Percentiles rank a stretch among this genome's conserved stretches.
These are phyloP conservation scores for Pyrochroa serraticornis DNA, from an alignment of 2,888 invertebrate species.

Conservation along the genomic window DNA sequence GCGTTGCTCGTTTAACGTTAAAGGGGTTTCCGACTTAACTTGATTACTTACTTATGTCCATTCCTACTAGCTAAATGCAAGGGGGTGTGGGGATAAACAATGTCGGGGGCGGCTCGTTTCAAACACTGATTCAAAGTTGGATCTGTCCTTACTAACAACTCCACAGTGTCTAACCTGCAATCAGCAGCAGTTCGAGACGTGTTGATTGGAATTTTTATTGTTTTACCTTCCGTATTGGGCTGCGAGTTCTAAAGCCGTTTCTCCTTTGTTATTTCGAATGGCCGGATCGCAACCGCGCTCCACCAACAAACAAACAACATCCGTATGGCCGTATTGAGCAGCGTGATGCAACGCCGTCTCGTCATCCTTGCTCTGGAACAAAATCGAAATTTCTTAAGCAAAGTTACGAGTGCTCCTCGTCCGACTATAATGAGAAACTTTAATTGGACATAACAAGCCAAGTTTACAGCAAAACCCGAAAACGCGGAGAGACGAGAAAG, in stretches of 20 bases:
- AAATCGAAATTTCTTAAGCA: constrained; percentile 1
- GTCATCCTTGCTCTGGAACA: constrained; percentile 79
- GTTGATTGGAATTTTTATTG: neutral
- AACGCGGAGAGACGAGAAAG: neutral
- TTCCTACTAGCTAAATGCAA: constrained; percentile 93
- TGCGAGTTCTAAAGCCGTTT: constrained; percentile 92
- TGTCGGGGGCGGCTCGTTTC: constrained; percentile 62
- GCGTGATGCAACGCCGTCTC: constrained; percentile 94
- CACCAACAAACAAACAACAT: constrained; percentile 81
- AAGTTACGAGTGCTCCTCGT: neutral
- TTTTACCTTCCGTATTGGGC: constrained; percentile 85
- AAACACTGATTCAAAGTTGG: constrained; percentile 81
- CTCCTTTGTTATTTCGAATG: constrained; percentile 84
- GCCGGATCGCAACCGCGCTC: constrained; percentile 87
- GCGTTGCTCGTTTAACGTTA: constrained; percentile 34
- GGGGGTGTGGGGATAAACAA: constrained; percentile 76
- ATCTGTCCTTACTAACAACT: constrained; percentile 81
- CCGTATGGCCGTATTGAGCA: constrained; percentile 89
- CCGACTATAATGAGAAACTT: constrained; percentile 13
- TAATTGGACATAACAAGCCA: constrained; percentile 27
- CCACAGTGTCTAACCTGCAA: constrained; percentile 82
- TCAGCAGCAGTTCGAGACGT: constrained; percentile 10
- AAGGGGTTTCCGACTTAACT: neutral
- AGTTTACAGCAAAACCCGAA: constrained; percentile 14
- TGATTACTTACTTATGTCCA: constrained; percentile 80